These are phyloP conservation scores for Ciconia stormi DNA, from an alignment of 2,113 vertebrate genomes.

Conservation along the genomic window DNA sequence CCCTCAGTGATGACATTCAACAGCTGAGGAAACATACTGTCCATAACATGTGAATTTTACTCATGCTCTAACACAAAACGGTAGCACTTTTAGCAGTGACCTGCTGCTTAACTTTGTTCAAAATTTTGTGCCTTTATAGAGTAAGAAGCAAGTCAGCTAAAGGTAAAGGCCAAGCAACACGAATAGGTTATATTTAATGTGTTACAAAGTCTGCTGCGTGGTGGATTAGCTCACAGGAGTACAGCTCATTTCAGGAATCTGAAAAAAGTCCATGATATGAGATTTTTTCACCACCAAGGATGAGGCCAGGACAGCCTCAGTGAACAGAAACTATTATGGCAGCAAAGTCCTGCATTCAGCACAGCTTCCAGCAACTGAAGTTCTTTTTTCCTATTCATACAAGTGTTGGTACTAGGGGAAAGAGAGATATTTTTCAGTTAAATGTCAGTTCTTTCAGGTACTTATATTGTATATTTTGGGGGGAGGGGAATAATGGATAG, in stretches of 20 bases:
- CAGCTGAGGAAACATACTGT: not conserved
- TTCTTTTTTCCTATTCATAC: not conserved
- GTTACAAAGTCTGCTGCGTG: not conserved
- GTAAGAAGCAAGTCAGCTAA: not conserved
- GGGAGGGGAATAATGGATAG: too few species aligned
- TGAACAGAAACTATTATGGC: not conserved
- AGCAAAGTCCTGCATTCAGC: not conserved
- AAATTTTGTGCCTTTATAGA: not conserved
- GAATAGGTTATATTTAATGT: not conserved
- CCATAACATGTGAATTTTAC: not conserved
- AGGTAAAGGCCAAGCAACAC: not conserved
- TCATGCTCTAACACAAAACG: not conserved
- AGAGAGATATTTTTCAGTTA: not conserved
- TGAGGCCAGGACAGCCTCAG: not conserved
- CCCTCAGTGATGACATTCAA: not conserved
- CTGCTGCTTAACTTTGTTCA: not conserved
- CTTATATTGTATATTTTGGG: accelerated
- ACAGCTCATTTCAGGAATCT: not conserved
- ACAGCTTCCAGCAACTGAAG: not conserved
- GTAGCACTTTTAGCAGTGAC: not conserved
- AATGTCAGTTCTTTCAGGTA: not conserved
- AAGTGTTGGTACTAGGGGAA: not conserved
- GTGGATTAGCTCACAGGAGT: not conserved
- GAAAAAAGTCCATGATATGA: not conserved
- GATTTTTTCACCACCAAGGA: not conserved